A percentile compares a stretch with the other conserved stretches of the same genome.
These are phyloP conservation scores for Crotalus helleri DNA, from an alignment of 2,113 vertebrate genomes.

Conservation along the genomic window DNA sequence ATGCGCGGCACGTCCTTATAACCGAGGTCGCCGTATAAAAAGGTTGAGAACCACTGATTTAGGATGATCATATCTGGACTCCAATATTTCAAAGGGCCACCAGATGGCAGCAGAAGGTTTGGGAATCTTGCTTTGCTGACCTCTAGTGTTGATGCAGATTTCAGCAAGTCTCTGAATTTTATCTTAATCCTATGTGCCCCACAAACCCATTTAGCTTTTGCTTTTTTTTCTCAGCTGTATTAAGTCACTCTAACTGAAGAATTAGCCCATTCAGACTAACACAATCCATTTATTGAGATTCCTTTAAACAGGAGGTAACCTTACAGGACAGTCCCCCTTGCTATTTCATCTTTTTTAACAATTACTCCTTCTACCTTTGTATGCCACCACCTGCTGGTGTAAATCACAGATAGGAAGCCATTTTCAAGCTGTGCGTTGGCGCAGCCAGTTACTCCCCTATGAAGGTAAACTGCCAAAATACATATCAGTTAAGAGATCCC, in stretches of 20 bases:
- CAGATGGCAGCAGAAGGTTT: background rate
- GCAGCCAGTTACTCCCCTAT: fast-evolving
- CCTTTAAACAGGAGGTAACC: background rate
- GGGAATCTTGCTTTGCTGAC: background rate
- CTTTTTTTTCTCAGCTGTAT: background rate
- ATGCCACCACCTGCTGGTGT: fast-evolving
- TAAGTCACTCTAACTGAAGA: background rate
- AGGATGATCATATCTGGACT: background rate
- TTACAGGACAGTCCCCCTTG: background rate
- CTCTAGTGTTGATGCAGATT: background rate
- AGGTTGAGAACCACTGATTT: background rate
- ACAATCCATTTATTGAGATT: background rate
- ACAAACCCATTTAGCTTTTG: background rate
- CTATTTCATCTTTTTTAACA: background rate
- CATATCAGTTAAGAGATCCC: fast-evolving
- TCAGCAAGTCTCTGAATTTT: background rate
- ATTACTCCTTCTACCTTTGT: fast-evolving
- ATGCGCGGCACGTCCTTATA: too few species aligned
- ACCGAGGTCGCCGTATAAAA: too few species aligned
- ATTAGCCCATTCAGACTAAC: background rate
- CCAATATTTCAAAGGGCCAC: background rate
- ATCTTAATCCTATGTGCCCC: too few species aligned
- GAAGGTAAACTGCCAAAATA: fast-evolving
- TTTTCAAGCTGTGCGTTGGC: background rate
- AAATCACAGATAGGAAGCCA: background rate